Evolutionary conservation across 2,888 invertebrate genomes (phyloP).

Genomic region (Dexiosoma caninum): DNA sequence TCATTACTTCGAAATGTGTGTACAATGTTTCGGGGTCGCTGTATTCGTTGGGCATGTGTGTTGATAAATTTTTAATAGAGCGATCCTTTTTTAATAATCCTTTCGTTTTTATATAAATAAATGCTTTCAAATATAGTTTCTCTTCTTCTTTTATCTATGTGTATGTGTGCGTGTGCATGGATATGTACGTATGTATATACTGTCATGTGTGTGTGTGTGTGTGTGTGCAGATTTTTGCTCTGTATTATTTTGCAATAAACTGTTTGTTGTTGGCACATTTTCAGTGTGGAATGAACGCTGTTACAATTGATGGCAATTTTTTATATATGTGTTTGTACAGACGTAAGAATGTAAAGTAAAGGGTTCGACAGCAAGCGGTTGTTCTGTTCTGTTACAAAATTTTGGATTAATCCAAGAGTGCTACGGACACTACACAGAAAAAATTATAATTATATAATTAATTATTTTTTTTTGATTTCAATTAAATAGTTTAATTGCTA

Average conservation of each 20-base stretch:
- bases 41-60: conserved; percentile 1
- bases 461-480: no score
- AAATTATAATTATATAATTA: no score
- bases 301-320: conserved; percentile 23
- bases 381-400: no score
- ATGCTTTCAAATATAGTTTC: conserved; percentile 31
- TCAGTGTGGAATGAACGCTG: conserved; percentile 1
- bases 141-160: background rate
- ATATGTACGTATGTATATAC: no score
- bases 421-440: no score
- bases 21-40: background rate
- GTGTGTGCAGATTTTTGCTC: conserved; percentile 36
- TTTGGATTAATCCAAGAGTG: no score
- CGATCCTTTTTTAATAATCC: conserved; percentile 41
- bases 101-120: conserved; percentile 28
- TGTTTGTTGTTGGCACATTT: conserved; percentile 59
- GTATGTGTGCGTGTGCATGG: no score
- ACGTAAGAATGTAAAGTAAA: background rate
- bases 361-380: background rate
- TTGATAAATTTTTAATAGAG: conserved; percentile 45
- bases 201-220: background rate
- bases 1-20: conserved; percentile 43
- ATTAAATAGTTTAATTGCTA: no score
- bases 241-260: conserved; percentile 56
- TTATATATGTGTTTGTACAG: background rate